Evolutionary conservation across 2,113 vertebrate species (phyloP).

Genomic region (Calyptommatus sinebrachiatus): DNA sequence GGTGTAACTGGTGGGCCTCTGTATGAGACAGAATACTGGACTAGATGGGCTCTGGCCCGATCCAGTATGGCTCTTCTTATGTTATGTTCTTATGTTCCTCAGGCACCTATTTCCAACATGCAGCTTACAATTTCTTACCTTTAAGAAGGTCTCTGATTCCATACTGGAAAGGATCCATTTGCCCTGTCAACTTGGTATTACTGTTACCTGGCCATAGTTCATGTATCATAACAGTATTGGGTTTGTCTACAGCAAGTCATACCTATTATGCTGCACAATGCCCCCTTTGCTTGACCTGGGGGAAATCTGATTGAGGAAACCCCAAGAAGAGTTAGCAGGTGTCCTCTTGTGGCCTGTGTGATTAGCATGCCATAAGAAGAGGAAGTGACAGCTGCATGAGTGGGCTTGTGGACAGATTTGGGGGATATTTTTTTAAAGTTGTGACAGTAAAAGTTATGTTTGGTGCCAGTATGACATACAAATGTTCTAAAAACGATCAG

Average conservation of each 20-base stretch:
- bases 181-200: neutral
- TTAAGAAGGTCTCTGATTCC: too few relatives aligned
- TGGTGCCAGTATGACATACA: neutral
- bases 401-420: neutral
- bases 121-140: too few relatives aligned
- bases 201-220: neutral
- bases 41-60: too few relatives aligned
- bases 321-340: neutral
- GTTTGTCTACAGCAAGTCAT: neutral
- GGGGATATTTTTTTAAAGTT: neutral
- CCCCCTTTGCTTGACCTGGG: neutral
- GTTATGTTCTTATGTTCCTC: too few relatives aligned
- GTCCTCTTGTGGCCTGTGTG: neutral
- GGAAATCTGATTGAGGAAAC: neutral
- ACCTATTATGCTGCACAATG: neutral
- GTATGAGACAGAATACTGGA: too few relatives aligned
- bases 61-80: too few relatives aligned
- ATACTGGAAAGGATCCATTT: too few relatives aligned
- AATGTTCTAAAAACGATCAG: fast-evolving
- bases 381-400: constrained; percentile 17
- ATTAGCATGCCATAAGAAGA: constrained; percentile 4
- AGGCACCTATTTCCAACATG: too few relatives aligned
- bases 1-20: too few relatives aligned
- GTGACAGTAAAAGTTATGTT: neutral
- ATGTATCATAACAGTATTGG: neutral